Evolutionary conservation across 2,797 vertebrate species (phyloP).

Genomic region (Liasis olivaceus): DNA sequence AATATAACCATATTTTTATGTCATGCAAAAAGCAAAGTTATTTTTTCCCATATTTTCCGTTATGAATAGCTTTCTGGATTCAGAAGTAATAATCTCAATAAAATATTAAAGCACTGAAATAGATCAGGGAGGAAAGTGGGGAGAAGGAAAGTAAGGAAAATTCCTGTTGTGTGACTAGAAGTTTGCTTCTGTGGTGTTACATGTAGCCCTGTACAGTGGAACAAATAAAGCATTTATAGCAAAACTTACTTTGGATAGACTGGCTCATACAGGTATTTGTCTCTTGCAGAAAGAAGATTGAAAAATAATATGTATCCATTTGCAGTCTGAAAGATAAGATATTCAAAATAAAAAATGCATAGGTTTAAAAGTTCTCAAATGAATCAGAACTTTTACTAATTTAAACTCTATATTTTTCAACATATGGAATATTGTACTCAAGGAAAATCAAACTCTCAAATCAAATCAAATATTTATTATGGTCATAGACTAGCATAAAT

Average conservation of each 20-base stretch:
- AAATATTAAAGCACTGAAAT: neutral
- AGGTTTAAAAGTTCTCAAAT: neutral
- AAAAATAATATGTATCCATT: constrained; percentile 97
- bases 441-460: neutral
- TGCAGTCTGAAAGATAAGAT: constrained; percentile 83
- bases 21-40: neutral
- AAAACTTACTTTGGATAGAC: constrained; percentile 92
- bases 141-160: neutral
- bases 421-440: neutral
- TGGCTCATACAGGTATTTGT: constrained; percentile 93
- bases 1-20: neutral
- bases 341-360: neutral
- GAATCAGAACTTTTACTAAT: neutral
- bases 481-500: neutral
- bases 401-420: neutral
- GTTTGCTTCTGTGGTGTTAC: neutral
- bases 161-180: neutral
- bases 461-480: neutral
- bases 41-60: neutral
- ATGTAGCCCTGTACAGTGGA: neutral
- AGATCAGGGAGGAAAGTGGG: neutral
- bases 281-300: constrained; percentile 84
- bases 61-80: neutral
- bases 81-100: constrained; percentile 1
- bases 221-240: constrained; percentile 3